phyloP scores from a whole-genome alignment of 2,888 invertebrate species.

The Megastigmus dorsalis region DNA sequence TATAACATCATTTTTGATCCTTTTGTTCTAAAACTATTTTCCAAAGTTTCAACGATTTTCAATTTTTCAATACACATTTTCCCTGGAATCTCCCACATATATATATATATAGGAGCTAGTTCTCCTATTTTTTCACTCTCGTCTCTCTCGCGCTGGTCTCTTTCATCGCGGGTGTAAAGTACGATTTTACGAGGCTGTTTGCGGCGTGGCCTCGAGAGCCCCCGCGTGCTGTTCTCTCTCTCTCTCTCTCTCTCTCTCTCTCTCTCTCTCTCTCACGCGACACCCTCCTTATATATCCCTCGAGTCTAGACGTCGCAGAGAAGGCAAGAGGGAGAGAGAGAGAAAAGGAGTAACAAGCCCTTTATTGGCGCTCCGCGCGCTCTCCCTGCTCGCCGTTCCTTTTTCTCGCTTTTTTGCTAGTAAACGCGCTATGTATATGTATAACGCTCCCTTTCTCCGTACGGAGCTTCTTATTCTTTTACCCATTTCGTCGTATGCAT shows the following conservation, averaged over 20 bases:
- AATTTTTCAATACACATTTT: too few relatives aligned
- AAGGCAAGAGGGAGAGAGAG: background rate
- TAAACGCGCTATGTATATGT: background rate
- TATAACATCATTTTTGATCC: too few relatives aligned
- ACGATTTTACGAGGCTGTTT: constrained; percentile 37
- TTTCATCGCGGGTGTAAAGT: constrained; percentile 38
- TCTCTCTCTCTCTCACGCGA: too few relatives aligned
- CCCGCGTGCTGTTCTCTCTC: background rate
- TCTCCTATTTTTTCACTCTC: background rate
- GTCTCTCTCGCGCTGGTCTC: constrained; percentile 43
- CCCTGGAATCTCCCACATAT: too few relatives aligned
- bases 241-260: background rate
- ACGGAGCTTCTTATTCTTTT: too few relatives aligned
- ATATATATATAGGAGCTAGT: too few relatives aligned
- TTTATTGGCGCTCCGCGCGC: constrained; percentile 13
- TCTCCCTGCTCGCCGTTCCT: background rate
- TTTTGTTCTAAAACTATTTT: too few relatives aligned
- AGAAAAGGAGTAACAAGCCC: constrained; percentile 23
- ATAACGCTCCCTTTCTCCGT: background rate
- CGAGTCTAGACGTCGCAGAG: constrained; percentile 26
- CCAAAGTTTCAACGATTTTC: too few relatives aligned
- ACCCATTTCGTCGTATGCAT: too few relatives aligned
- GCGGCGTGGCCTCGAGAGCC: constrained; percentile 25
- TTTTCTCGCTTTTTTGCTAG: background rate
- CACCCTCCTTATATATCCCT: constrained; percentile 9